A percentile compares a stretch with the other conserved stretches of the same genome.
These are phyloP conservation scores for Scomberomorus guttatus DNA, from an alignment of 2,797 vertebrate genomes.

Conservation along the genomic window DNA sequence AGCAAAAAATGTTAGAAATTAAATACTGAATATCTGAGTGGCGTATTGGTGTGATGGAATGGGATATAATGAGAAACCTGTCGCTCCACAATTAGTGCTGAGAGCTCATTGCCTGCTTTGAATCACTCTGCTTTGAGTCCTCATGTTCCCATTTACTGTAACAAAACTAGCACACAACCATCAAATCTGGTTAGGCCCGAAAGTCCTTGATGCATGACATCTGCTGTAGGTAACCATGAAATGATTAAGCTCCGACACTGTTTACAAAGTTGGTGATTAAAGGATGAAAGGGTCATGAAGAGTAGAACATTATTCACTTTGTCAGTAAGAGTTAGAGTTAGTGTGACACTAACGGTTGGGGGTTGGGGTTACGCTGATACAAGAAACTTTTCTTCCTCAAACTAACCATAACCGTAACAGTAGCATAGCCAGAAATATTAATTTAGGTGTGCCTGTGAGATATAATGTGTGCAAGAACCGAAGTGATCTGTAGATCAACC, in stretches of 20 bases:
- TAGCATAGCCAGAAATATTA: too few species aligned
- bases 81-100: background rate
- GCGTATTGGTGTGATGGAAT: slow-evolving; percentile 21
- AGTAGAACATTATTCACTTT: slow-evolving; percentile 20
- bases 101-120: slow-evolving; percentile 22
- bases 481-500: too few species aligned
- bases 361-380: too few species aligned
- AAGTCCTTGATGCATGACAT: slow-evolving; percentile 19
- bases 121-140: background rate
- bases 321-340: background rate
- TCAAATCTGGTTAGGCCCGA: slow-evolving; percentile 37
- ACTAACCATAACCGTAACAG: background rate
- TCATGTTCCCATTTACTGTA: slow-evolving; percentile 25
- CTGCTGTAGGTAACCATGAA: slow-evolving; percentile 42
- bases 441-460: too few species aligned
- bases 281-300: slow-evolving; percentile 26
- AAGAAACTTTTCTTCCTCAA: background rate
- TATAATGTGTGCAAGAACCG: too few species aligned
- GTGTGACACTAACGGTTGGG: background rate
- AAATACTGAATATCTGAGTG: background rate
- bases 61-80: slow-evolving; percentile 18
- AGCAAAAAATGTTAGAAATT: background rate
- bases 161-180: slow-evolving; percentile 29
- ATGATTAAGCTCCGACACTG: slow-evolving; percentile 32
- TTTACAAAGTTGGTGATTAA: slow-evolving; percentile 56